Base-by-base conservation (phyloP, 35 echinoderm and acorn worm species). In the Patiria miniata region DNA sequence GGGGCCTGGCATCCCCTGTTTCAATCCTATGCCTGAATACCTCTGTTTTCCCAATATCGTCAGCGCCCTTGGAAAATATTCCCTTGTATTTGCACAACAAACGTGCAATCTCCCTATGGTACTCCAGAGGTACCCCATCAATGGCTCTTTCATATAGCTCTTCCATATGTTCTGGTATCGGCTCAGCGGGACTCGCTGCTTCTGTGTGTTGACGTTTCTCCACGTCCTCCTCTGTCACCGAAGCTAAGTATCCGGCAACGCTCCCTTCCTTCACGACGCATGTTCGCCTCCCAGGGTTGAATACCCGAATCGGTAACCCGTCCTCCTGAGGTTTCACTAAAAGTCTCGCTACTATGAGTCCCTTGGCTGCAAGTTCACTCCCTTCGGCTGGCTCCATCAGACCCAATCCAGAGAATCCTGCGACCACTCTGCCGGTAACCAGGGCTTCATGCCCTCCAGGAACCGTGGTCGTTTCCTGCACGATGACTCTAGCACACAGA, bases 211-310 rank as follows among this genome's bases (percentile, higher is more conserved):
- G 5, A 4, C 12, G 42, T 12, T 47, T 4, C 42, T 47, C 42
- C 4, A 61, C 58, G 28, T 61, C 58, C 2, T 17, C 28, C 4
- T 29, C 58, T 7, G 5, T 2, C 58, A 61, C 58, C 5, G 18
- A 29, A 4, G 58, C 18, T 7, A 61, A 17, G 28, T 7, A 5
- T 19, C 58, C 58, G 5, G 58, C 58, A 2, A 61, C 18, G 18
- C 58, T 61, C 18, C 58, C 58, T 61, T 29, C 58, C 58, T 61
- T 61, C 58, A 61, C 58, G 5, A 61, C 58, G 28, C 58, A 61
- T 5, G 8, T 7, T 21, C 19, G 58, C 28, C 28, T 9, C 19
- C 58, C 58, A 19, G 58, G 42, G 12, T 61, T 61, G 18, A 61
- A 61, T 5, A 61, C 58, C 17, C 58, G 58, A 19, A 61, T 61